These are phyloP conservation scores for Agraylea sexmaculata DNA, from an alignment of 1,140 invertebrate species.

Conservation along the genomic window DNA sequence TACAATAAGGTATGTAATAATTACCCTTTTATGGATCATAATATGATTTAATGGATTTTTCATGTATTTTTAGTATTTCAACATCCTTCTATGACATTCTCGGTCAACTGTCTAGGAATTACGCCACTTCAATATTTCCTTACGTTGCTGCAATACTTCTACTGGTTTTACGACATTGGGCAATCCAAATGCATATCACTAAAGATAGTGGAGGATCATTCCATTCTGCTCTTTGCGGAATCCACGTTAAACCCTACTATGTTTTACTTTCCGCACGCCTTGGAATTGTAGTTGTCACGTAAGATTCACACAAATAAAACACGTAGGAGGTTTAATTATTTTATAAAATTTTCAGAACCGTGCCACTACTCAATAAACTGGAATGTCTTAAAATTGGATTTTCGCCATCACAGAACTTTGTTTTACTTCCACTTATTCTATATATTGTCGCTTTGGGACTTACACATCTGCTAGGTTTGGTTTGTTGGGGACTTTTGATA, in stretches of 20 bases:
- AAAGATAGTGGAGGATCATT: slow-evolving; percentile 26
- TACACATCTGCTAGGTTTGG: slow-evolving; percentile 35
- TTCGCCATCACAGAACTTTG: slow-evolving; percentile 11
- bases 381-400: slow-evolving; percentile 22
- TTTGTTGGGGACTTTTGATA: slow-evolving; percentile 37
- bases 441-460: slow-evolving; percentile 37
- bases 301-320: slow-evolving; percentile 7
- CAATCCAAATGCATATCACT: slow-evolving; percentile 20
- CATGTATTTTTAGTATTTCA: slow-evolving; percentile 26
- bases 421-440: slow-evolving; percentile 30
- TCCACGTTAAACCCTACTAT: slow-evolving; percentile 32
- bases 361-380: slow-evolving; percentile 17
- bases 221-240: slow-evolving; percentile 29
- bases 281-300: slow-evolving; percentile 24
- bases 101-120: slow-evolving; percentile 31
- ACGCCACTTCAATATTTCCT: slow-evolving; percentile 29
- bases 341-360: slow-evolving; percentile 7
- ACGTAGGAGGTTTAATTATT: slow-evolving; percentile 1
- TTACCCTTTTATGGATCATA: too few relatives aligned
- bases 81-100: slow-evolving; percentile 24
- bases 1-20: slow-evolving; percentile 37
- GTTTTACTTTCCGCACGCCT: slow-evolving; percentile 27
- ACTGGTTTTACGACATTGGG: slow-evolving; percentile 30
- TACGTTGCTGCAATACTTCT: slow-evolving; percentile 32
- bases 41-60: slow-evolving; percentile 3